phyloP scores from a whole-genome alignment of 2,113 vertebrate species.

The Mesoclemmys tuberculata region DNA sequence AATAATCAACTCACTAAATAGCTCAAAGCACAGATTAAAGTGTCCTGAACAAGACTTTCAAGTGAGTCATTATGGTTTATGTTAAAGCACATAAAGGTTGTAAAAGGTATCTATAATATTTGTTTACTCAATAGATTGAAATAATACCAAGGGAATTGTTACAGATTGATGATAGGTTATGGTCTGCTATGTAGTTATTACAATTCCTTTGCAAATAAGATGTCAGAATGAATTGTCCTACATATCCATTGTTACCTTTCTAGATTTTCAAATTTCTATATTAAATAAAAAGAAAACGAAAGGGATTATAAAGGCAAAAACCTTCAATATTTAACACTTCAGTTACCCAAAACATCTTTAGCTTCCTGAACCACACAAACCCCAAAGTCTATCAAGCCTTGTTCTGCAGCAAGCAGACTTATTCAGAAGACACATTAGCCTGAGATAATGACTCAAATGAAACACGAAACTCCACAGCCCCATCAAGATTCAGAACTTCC shows the following conservation, averaged over 20 bases:
- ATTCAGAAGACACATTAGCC: not conserved
- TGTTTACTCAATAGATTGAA: not conserved
- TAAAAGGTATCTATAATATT: not conserved
- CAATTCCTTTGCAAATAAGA: not conserved
- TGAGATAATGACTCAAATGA: not conserved
- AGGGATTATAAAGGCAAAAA: not conserved
- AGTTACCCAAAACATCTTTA: not conserved
- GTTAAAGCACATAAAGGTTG: not conserved
- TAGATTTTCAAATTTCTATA: not conserved
- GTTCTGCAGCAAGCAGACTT: not conserved
- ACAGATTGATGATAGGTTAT: not conserved
- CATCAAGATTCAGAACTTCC: not conserved
- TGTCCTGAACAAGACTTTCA: not conserved
- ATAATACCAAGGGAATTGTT: not conserved
- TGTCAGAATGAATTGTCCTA: not conserved
- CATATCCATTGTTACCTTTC: not conserved
- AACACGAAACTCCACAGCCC: not conserved
- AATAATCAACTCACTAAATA: not conserved
- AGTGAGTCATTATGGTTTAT: not conserved
- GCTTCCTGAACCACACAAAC: not conserved
- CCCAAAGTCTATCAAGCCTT: accelerated
- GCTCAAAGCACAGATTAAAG: not conserved
- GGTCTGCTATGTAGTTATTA: not conserved
- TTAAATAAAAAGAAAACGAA: not conserved
- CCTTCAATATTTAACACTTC: too few relatives aligned